Conservation (phyloP, 2,113 vertebrate species). For the Erinaceus europaeus region DNA sequence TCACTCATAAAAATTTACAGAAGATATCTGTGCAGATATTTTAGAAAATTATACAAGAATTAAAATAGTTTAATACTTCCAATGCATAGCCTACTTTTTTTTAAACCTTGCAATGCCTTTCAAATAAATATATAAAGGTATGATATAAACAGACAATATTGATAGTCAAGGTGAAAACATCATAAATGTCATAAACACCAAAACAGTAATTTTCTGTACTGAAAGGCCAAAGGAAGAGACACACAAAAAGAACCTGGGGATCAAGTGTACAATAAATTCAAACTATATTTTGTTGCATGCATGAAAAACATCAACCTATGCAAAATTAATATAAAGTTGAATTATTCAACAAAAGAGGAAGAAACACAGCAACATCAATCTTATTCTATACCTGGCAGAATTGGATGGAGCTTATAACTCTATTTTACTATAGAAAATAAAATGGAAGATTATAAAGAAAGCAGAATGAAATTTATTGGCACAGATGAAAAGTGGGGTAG, state of each 20-base stretch:
- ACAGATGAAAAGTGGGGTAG: background rate
- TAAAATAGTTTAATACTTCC: background rate
- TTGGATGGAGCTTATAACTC: background rate
- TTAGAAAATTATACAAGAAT: background rate
- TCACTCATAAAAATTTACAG: no score
- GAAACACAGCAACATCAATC: background rate
- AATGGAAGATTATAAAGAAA: background rate
- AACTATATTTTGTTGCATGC: constrained; percentile 26
- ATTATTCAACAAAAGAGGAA: constrained; percentile 48
- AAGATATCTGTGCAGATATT: background rate
- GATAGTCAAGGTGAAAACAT: constrained; percentile 29
- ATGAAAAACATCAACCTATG: constrained; percentile 47
- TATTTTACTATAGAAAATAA: constrained; percentile 8
- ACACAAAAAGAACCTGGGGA: background rate
- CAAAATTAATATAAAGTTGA: constrained; percentile 44
- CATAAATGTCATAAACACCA: background rate
- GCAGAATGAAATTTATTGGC: background rate
- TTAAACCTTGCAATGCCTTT: constrained; percentile 6
- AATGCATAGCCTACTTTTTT: background rate
- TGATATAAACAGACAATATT: constrained; percentile 31
- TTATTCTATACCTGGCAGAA: background rate
- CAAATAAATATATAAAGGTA: constrained; percentile 42
- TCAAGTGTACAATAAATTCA: constrained; percentile 57
- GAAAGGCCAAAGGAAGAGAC: constrained; percentile 28
- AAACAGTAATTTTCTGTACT: constrained; percentile 41